Evolutionary conservation across 2,888 invertebrate species (phyloP).

Genomic region (Drosophila cracens): DNA sequence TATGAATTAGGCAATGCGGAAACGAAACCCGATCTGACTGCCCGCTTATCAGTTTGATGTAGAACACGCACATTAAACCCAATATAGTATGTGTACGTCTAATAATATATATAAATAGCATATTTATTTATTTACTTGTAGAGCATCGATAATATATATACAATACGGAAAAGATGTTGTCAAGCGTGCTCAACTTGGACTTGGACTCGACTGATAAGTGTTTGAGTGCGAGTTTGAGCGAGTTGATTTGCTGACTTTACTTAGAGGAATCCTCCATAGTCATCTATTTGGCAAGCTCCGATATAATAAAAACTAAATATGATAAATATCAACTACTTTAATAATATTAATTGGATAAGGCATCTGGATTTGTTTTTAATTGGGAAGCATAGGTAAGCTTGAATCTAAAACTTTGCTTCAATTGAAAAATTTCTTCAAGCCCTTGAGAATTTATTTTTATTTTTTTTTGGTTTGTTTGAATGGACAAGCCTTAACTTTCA

Average conservation of each 20-base stretch:
- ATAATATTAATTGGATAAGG: background rate
- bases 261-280: too few relatives aligned
- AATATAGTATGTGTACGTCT: background rate
- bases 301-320: background rate
- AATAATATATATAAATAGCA: background rate
- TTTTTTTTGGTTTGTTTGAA: too few relatives aligned
- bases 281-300: too few relatives aligned
- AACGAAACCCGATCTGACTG: constrained; percentile 36
- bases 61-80: constrained; percentile 12
- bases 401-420: background rate
- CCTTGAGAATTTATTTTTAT: too few relatives aligned
- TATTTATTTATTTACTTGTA: constrained; percentile 24
- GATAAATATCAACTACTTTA: background rate
- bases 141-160: constrained; percentile 41
- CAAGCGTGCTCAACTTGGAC: constrained; percentile 44
- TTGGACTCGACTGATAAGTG: constrained; percentile 51
- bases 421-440: too few relatives aligned
- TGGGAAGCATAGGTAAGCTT: background rate
- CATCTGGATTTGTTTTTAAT: background rate
- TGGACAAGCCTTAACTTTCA: too few relatives aligned
- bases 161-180: constrained; percentile 42
- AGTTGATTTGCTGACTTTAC: constrained; percentile 26
- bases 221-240: background rate
- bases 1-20: constrained; percentile 50
- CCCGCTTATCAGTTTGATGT: constrained; percentile 49